Evolutionary conservation across 1,140 invertebrate species (phyloP).

Genomic region (Monomorium pharaonis): DNA sequence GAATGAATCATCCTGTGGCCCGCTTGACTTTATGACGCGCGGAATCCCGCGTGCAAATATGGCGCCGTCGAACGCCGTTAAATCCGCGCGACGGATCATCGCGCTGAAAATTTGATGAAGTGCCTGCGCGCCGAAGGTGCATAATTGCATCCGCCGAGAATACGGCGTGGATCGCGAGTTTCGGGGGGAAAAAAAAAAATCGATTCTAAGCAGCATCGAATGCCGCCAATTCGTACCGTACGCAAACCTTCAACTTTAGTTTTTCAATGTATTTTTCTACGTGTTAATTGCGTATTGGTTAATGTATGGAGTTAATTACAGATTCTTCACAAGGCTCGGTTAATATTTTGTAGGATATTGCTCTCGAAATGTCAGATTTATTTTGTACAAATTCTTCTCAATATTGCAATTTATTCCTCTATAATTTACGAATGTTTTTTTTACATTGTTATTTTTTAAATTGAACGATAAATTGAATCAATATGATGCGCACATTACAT

Average conservation of each 20-base stretch:
- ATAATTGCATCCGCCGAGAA: not conserved
- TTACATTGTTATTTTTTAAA: not conserved
- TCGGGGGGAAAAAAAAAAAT: not conserved
- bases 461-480: not conserved
- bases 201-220: not conserved
- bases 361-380: not conserved
- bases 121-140: not conserved
- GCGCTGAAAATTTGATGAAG: constrained; percentile 43
- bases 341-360: not conserved
- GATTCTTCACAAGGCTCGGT: not conserved
- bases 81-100: constrained; percentile 21
- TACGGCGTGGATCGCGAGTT: not conserved
- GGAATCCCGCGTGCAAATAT: constrained; percentile 83
- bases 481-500: not conserved
- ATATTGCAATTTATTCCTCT: not conserved
- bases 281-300: not conserved
- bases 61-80: constrained; percentile 77
- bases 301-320: not conserved
- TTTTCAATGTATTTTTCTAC: not conserved
- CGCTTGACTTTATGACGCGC: constrained; percentile 81
- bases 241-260: not conserved
- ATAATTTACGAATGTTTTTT: not conserved
- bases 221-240: not conserved
- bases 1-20: constrained; percentile 79
- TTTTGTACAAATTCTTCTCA: not conserved